Conservation (phyloP, 2,797 vertebrate genomes). For the Microhierax caerulescens region DNA sequence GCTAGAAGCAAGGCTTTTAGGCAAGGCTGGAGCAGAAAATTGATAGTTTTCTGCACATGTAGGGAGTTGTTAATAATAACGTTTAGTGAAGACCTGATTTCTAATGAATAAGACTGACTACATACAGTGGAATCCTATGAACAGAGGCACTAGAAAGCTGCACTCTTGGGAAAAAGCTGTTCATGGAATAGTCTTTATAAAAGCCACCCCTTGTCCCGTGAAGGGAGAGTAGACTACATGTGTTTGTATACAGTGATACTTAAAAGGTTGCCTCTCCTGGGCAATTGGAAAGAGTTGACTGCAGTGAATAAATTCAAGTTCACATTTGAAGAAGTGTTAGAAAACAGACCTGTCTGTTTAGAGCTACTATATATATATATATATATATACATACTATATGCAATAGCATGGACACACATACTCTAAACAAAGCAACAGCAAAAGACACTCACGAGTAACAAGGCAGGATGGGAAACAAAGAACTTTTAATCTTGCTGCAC, state of each 20-base stretch:
- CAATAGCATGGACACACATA: not conserved
- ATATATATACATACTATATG: not conserved
- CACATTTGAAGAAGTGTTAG: not conserved
- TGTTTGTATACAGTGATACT: not conserved
- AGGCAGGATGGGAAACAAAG: not conserved
- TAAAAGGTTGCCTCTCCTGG: not conserved
- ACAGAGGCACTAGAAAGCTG: not conserved
- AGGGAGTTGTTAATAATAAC: not conserved
- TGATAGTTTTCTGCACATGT: not conserved
- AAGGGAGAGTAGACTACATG: not conserved
- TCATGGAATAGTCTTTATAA: not conserved
- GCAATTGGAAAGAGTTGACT: not conserved
- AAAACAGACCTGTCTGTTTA: not conserved
- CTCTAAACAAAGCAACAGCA: not conserved
- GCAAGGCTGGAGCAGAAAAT: not conserved
- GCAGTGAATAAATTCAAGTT: not conserved
- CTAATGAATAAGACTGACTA: not conserved
- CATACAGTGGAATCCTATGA: not conserved
- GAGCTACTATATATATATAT: not conserved
- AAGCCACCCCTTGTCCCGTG: not conserved
- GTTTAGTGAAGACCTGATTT: not conserved
- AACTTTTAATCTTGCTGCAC: not conserved
- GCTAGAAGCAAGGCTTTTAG: not conserved
- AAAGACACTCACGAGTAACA: not conserved
- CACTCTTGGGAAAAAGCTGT: not conserved